phyloP scores from a whole-genome alignment of 2,113 vertebrate genomes.

The Origma solitaria region DNA sequence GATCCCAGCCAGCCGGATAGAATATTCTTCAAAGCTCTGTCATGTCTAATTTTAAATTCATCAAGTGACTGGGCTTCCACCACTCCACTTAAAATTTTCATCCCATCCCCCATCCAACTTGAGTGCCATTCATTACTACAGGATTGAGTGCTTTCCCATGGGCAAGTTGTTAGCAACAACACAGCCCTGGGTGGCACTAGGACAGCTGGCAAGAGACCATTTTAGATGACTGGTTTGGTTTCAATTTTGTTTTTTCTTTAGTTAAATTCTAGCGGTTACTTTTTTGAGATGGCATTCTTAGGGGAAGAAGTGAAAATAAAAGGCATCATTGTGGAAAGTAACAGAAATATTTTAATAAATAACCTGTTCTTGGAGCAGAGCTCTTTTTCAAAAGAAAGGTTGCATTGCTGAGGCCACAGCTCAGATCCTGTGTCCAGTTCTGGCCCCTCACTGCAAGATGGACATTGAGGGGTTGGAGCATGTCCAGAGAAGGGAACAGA shows the following conservation, averaged over 20 bases:
- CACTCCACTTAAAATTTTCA: background rate
- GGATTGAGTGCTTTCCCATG: background rate
- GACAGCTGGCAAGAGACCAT: background rate
- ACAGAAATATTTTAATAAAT: background rate
- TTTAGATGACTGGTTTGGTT: background rate
- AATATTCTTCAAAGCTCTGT: background rate
- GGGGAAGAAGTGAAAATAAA: background rate
- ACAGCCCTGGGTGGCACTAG: background rate
- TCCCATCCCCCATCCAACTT: background rate
- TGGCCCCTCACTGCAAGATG: rapidly evolving
- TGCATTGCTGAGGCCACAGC: background rate
- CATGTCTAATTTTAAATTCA: conserved; percentile 7
- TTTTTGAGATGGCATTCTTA: background rate
- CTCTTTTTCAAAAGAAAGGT: background rate
- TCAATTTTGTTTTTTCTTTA: background rate
- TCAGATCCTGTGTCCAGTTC: background rate
- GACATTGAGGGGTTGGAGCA: rapidly evolving
- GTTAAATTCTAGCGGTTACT: background rate
- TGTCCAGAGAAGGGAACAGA: background rate
- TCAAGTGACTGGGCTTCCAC: background rate
- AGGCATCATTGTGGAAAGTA: background rate
- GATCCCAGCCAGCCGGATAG: background rate
- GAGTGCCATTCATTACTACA: background rate
- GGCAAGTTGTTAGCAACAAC: background rate
- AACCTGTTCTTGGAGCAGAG: background rate